Percentiles rank a stretch among this genome's conserved stretches.
phyloP scores from a whole-genome alignment of 23 tunicate species.

The Clavelina lepadiformis region DNA sequence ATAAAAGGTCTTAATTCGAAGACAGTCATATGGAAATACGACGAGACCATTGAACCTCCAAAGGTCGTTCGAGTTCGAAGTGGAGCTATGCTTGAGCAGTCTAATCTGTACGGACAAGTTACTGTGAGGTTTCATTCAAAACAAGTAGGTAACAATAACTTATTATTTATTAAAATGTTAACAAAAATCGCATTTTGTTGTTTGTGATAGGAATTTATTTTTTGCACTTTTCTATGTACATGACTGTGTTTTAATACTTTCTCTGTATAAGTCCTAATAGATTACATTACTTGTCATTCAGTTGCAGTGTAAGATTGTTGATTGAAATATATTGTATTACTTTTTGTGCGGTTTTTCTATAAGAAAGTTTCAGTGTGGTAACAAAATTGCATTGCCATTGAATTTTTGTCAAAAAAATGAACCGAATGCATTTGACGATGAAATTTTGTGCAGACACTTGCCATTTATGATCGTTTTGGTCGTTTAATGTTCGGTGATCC shows the following conservation, averaged over 20 bases:
- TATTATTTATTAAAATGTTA: neutral
- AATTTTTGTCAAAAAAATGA: too few relatives aligned
- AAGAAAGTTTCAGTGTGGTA: too few relatives aligned
- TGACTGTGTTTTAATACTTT: too few relatives aligned
- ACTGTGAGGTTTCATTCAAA: constrained; percentile 81
- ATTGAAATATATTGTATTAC: neutral
- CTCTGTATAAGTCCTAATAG: too few relatives aligned
- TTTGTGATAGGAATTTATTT: neutral
- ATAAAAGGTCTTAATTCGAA: constrained; percentile 63
- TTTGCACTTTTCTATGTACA: too few relatives aligned
- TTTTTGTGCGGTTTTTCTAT: neutral
- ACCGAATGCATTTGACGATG: too few relatives aligned
- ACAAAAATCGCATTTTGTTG: neutral
- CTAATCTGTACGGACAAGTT: constrained; percentile 76
- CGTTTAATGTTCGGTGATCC: constrained; percentile 74
- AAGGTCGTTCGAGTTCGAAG: constrained; percentile 33
- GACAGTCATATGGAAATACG: constrained; percentile 66
- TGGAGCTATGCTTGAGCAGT: constrained; percentile 41
- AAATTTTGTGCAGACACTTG: constrained; percentile 34
- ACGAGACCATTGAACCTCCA: constrained; percentile 81
- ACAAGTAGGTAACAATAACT: constrained; percentile 43
- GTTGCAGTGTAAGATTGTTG: neutral
- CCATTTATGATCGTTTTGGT: constrained; percentile 86
- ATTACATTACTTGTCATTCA: too few relatives aligned
- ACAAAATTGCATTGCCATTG: neutral